Base-by-base conservation (phyloP, 1,140 invertebrate species). In the Aphaenogaster ashmeadi region DNA sequence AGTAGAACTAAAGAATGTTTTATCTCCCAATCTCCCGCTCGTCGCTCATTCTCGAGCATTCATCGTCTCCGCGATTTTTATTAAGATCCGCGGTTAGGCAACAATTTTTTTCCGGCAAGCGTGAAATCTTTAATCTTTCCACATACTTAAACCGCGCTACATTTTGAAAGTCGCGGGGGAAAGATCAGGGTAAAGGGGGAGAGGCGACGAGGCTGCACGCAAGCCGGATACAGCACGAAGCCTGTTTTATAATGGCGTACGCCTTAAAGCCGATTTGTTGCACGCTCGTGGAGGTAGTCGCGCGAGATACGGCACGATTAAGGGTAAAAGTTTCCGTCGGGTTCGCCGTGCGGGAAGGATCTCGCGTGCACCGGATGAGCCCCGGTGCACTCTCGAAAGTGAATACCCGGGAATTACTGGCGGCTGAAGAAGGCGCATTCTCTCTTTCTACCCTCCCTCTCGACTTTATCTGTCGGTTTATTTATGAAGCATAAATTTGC, bases 231-330 rank as follows among this genome's bases (percentile, higher is more conserved):
- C 58, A 75, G 86, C 58, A 81, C 64, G 80, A 56, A 88, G 88
- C 62, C 80, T 90, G 71, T 90, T 90, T 87, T 88, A 88, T 90
- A 91, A 88, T 88, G 75, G 89, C 62, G 38, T 77, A 81, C 71
- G 80, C 66, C 77, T 60, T 91, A 90, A 90, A 88, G 87, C 87
- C 90, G 89, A 91, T 91, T 91, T 91, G 89, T 91, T 88, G 90
- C 77, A 56, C 58, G 86, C 64, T 88, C 47, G 64, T 81, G 77
- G 21, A 74, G 62, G 81, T 81, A 90, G 58, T 91, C 85, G 84
- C 75, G 38, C 89, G 71, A 91, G 90, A 91, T 91, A 91, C 88
- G 86, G 64, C 87, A 83, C 89, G 89, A 91, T 88, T 90, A 90
- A 67, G 89, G 62, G 80, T 81, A 66, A 88, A 91, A 90, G 52